Percentiles rank a stretch among this genome's conserved stretches.
Conservation (phyloP, 2,113 vertebrate species). For the Galbula dea region DNA sequence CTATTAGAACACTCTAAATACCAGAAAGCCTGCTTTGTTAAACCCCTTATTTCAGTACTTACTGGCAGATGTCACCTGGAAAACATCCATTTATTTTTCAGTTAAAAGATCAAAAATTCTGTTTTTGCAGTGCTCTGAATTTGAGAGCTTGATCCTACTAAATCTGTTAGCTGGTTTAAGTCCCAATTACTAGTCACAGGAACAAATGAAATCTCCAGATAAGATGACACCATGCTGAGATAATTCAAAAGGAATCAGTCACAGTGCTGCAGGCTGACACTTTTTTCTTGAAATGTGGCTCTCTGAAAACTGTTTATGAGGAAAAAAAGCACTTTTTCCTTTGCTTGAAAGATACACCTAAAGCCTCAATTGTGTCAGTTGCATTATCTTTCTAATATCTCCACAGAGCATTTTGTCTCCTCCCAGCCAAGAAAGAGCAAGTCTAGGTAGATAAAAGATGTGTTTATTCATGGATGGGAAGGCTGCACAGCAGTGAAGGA, state of each 20-base stretch:
- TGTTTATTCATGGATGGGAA: background rate
- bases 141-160: slow-evolving; percentile 31
- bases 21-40: background rate
- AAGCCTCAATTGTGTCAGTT: background rate
- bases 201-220: slow-evolving; percentile 12
- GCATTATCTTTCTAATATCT: background rate
- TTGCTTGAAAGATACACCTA: background rate
- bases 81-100: slow-evolving; percentile 14
- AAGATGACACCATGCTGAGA: slow-evolving; percentile 7
- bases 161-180: background rate
- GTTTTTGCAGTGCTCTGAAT: slow-evolving; percentile 19
- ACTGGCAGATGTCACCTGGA: background rate
- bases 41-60: background rate
- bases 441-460: background rate
- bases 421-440: background rate
- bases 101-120: slow-evolving; percentile 32
- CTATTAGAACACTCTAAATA: background rate
- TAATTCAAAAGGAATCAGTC: slow-evolving; percentile 39
- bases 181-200: slow-evolving; percentile 15
- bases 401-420: background rate
- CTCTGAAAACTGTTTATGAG: background rate
- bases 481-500: background rate
- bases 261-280: background rate
- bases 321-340: background rate
- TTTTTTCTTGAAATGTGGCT: background rate